Evolutionary conservation across 2,888 invertebrate genomes (phyloP), one percentile per base, ranked within the genome.

Genomic region (Helleia helle): DNA sequence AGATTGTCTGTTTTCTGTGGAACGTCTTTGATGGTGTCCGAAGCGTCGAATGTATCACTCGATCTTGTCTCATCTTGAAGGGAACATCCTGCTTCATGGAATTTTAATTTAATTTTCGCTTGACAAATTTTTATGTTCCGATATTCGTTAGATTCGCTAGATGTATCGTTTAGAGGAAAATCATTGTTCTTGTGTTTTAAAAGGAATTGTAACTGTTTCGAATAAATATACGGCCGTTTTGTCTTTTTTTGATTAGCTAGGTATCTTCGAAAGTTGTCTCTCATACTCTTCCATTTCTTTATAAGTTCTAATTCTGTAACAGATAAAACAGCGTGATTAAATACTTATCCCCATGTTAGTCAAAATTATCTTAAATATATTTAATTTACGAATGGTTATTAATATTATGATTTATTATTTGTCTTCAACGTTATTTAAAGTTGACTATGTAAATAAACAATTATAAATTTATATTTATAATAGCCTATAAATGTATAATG

Each of bases 211-310:
- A 83, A 43, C 9, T 76, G 73, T 48, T 65, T 75, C 6, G 50
- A 49, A 50, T 81, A 83, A 12, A 83, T 53, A 47, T 84, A 84
- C 0, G 83, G 81, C 8, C 68, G 62, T 46, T 58, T 71, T 4
- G 71, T 71, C 54, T 67, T 65, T 9, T 59, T 63, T 1, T 80
- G 80, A 41, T 79, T 69, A 1, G 58, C 46, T 17, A 72, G 38
- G 55, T 74, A 80, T 44, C 81, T 81, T 44, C 71, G 68, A 46
- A 72, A 83, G 47, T 75, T 73, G 46, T 84, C 84, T 17, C 80
- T 58, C 8, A 83, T 71, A 49, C 83, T 74, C 48, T 83, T 84
- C 83, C 83, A 84, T 62, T 83, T 84, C 58, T 80, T 83, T 54
- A 83, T 81, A 4, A 84, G 62, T 55, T 83, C 80, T 4, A 80